These are phyloP conservation scores for Oopsacas minuta DNA, from an alignment of 37 sponge, comb jelly and placozoan genomes.

Conservation along the genomic window DNA sequence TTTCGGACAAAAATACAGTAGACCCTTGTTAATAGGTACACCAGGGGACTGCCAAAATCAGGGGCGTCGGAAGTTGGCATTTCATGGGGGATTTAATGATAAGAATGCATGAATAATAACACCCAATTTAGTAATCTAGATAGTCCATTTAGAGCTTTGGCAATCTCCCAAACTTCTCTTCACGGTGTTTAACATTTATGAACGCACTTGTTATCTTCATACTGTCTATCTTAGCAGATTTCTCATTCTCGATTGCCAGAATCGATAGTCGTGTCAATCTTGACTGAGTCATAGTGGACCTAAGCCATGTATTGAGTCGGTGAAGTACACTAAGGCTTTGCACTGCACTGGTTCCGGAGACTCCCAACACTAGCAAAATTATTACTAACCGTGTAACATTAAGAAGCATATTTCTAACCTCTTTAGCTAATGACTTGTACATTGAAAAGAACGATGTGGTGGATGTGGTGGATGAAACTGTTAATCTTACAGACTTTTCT, in stretches of 20 bases:
- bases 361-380: not conserved
- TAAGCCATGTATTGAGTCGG: not conserved
- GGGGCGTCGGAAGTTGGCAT: conserved; percentile 1
- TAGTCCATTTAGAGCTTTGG: not conserved
- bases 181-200: not conserved
- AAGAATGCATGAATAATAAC: not conserved
- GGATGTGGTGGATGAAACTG: not conserved
- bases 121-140: not conserved
- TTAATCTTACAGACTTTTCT: not conserved
- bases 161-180: conserved; percentile 9
- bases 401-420: conserved; percentile 4
- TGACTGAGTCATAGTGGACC: not conserved
- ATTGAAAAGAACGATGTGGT: too few relatives aligned
- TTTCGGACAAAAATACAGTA: too few relatives aligned
- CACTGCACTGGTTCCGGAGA: conserved; percentile 1
- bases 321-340: conserved; percentile 3
- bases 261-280: not conserved
- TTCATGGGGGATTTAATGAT: not conserved
- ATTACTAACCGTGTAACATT: conserved; percentile 4
- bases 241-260: not conserved
- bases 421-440: conserved; percentile 13
- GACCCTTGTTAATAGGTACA: too few relatives aligned
- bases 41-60: too few relatives aligned
- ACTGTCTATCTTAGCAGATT: not conserved
- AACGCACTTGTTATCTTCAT: not conserved